Percentiles rank a stretch among this genome's conserved stretches.
These are phyloP conservation scores for Melanostigma gelatinosum DNA, from an alignment of 2,113 vertebrate species.

Conservation along the genomic window DNA sequence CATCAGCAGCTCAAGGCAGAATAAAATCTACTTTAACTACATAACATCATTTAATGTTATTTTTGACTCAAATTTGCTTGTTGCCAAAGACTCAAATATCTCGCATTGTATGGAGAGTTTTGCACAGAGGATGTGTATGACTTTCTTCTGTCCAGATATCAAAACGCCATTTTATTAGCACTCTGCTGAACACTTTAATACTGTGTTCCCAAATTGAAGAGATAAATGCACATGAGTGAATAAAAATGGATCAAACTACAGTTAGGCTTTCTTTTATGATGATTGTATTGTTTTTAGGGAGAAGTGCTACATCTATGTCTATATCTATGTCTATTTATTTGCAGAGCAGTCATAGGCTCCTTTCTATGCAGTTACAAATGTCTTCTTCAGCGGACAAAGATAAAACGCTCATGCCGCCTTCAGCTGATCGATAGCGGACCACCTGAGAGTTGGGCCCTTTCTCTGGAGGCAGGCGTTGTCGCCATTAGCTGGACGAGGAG, in stretches of 20 bases:
- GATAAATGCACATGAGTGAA: conserved; percentile 17
- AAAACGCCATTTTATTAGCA: conserved; percentile 15
- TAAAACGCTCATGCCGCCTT: conserved; percentile 30
- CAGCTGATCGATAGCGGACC: conserved; percentile 62
- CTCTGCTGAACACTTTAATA: conserved; percentile 19
- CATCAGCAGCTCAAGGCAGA: conserved; percentile 20
- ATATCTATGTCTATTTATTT: background rate
- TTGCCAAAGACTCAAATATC: background rate
- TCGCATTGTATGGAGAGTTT: background rate
- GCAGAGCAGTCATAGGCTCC: conserved; percentile 1
- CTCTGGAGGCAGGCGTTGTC: conserved; percentile 49
- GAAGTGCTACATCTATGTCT: conserved; percentile 6
- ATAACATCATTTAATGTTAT: conserved; percentile 14
- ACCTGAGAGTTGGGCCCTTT: conserved; percentile 57
- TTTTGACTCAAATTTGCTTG: background rate
- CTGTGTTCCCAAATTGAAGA: conserved; percentile 1
- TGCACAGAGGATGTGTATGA: background rate
- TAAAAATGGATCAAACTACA: conserved; percentile 22
- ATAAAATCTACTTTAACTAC: conserved; percentile 8
- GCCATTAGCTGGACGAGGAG: conserved; percentile 37
- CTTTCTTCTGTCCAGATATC: background rate
- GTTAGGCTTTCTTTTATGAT: background rate
- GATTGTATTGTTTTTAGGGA: background rate
- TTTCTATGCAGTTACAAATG: conserved; percentile 43
- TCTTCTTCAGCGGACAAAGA: conserved; percentile 48